Evolutionary conservation across 2,113 vertebrate species (phyloP), one percentile per base, ranked within the genome.

Genomic region (Poeciliopsis prolifica): DNA sequence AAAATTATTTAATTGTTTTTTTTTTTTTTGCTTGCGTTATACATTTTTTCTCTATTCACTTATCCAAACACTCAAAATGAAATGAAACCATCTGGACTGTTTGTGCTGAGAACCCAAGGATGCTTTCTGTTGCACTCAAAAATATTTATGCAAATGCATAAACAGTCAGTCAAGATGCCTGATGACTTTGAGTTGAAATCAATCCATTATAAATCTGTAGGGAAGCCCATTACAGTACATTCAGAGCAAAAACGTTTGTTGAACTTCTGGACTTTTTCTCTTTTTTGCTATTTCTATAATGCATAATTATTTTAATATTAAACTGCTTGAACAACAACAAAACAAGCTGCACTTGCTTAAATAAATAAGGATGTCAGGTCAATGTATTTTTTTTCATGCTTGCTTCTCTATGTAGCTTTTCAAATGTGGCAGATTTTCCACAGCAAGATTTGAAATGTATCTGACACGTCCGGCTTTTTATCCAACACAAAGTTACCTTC

Each of bases 211-310:
- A n/a, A 58, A 58, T 58, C 22, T 58, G 24, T 58, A n/a, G 51
- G 51, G 2, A 5, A 22, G 2, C 24, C 8, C 19, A n/a, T 74
- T 54, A n/a, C 30, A 69, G 63, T 65, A 29, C 26, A 35, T 51
- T 70, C 65, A 64, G 29, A 76, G 15, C 51, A 62, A 29, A 62
- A 78, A 70, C 68, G 22, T 61, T 30, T 84, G 14, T 77, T 82
- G 31, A 79, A 70, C 81, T 73, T 77, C 83, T 81, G 75, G 75
- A 81, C 69, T n/a, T 11, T 54, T 42, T 69, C 54, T 69, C 48
- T 61, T 35, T 68, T 84, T 54, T 77, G 3, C 31, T 78, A 31
- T 63, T 65, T 17, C 54, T 35, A 42, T 74, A 29, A 82, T 60
- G 73, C 61, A 30, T 71, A 68, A 72, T 85, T 64, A 70, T 65